These are phyloP conservation scores for Geotrypetes seraphini DNA, from an alignment of 2,797 vertebrate genomes.

Conservation along the genomic window DNA sequence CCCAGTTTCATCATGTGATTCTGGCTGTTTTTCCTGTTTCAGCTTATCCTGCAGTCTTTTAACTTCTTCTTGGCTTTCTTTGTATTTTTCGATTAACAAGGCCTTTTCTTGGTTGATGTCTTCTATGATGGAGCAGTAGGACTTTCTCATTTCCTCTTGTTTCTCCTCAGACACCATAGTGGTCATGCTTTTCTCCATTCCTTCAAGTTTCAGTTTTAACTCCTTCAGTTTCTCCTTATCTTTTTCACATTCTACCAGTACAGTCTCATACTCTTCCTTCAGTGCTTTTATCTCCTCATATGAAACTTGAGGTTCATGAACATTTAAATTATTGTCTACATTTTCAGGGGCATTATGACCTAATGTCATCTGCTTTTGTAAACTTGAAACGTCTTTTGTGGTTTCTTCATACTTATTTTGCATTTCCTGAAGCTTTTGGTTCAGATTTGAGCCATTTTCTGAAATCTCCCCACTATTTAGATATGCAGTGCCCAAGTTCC, in stretches of 20 bases:
- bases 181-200: slow-evolving; percentile 25
- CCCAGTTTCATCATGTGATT: slow-evolving; percentile 67
- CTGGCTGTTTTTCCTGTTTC: slow-evolving; percentile 58
- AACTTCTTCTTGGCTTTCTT: slow-evolving; percentile 84
- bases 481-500: slow-evolving; percentile 8
- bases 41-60: slow-evolving; percentile 78
- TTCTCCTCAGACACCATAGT: slow-evolving; percentile 46
- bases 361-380: slow-evolving; percentile 48
- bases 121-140: slow-evolving; percentile 56
- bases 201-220: slow-evolving; percentile 64
- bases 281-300: slow-evolving; percentile 63
- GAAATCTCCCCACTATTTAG: slow-evolving; percentile 47
- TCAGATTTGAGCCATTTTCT: slow-evolving; percentile 70
- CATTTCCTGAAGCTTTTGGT: slow-evolving; percentile 66
- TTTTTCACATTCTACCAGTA: slow-evolving; percentile 54
- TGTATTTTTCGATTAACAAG: slow-evolving; percentile 67
- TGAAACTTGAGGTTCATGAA: slow-evolving; percentile 28
- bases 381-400: slow-evolving; percentile 61
- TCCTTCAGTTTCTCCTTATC: slow-evolving; percentile 54
- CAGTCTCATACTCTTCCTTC: slow-evolving; percentile 58
- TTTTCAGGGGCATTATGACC: slow-evolving; percentile 29
- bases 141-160: slow-evolving; percentile 56
- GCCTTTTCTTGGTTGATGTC: slow-evolving; percentile 63
- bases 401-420: slow-evolving; percentile 67
- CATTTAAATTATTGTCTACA: slow-evolving; percentile 25